Base-by-base conservation (phyloP, 1,140 invertebrate species). In the Gonioctena quinquepunctata region DNA sequence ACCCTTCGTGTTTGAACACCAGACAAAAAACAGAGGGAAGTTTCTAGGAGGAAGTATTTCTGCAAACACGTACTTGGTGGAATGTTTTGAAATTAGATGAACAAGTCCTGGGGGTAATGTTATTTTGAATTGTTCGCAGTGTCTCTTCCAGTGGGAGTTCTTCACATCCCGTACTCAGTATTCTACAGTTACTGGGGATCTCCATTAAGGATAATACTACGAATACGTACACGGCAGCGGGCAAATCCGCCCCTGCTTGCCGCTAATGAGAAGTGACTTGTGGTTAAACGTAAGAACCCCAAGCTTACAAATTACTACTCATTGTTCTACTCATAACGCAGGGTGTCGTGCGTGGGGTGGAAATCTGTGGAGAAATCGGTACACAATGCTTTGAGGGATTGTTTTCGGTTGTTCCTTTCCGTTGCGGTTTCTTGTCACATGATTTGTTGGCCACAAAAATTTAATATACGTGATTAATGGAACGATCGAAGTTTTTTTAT, bases 241-340 rank as follows among this genome's bases (percentile, higher is more conserved):
- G 57, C 13, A 60, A 60, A 19, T 60, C 57, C 26, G 13, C n/a
- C n/a, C 13, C n/a, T 60, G 26, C 57, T 26, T 63, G 61, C 61
- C 18, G 42, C 61, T 63, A 63, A 63, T 63, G 61, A 63, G 61
- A 63, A 63, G 42, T 63, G 21, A 63, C 33, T 22, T 28, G 28
- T 33, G 42, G 28, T 26, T n/a, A 26, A 59, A 59, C 26, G 21
- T 26, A 25, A 26, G 56, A 26, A 26, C 23, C 56, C 11, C 26
- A 49, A 26, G 61, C 61, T 42, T 49, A 63, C 33, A 63, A 63
- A 50, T 63, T 50, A 23, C 33, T 42, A 42, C 33, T 42, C 16
- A 42, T 42, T 42, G 33, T 42, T 42, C 16, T 8, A 42, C 13
- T n/a, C 33, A 42, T 42, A 42, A 42, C 33, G 33, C 33, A 42